Evolutionary conservation across 2,888 invertebrate species (phyloP).

Genomic region (Conomelus anceps): DNA sequence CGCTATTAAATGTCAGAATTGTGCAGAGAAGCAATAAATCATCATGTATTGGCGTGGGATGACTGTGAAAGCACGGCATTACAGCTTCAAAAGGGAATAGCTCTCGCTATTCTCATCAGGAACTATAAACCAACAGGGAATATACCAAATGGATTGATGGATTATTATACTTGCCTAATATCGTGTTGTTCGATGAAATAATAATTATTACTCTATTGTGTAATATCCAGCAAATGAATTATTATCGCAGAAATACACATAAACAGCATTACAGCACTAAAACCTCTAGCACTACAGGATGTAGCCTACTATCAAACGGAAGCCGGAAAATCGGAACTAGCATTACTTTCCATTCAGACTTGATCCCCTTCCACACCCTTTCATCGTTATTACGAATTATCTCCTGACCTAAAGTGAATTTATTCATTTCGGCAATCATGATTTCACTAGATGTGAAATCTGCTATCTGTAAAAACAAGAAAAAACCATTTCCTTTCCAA

Average conservation of each 20-base stretch:
- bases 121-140: background rate
- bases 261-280: no score
- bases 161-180: background rate
- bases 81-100: background rate
- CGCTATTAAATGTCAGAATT: background rate
- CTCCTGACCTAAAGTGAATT: no score
- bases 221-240: background rate
- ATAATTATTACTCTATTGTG: background rate
- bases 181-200: background rate
- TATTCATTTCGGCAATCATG: no score
- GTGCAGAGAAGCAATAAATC: background rate
- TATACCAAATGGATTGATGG: background rate
- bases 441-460: no score
- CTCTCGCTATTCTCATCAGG: background rate
- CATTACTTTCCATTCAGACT: no score
- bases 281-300: background rate
- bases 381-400: no score
- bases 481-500: no score
- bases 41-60: background rate
- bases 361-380: no score
- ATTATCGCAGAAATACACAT: background rate
- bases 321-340: no score
- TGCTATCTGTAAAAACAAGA: no score
- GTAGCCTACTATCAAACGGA: no score
- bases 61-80: background rate